Conservation (phyloP, 2,888 invertebrate species). For the Pogonocherus hispidulus region DNA sequence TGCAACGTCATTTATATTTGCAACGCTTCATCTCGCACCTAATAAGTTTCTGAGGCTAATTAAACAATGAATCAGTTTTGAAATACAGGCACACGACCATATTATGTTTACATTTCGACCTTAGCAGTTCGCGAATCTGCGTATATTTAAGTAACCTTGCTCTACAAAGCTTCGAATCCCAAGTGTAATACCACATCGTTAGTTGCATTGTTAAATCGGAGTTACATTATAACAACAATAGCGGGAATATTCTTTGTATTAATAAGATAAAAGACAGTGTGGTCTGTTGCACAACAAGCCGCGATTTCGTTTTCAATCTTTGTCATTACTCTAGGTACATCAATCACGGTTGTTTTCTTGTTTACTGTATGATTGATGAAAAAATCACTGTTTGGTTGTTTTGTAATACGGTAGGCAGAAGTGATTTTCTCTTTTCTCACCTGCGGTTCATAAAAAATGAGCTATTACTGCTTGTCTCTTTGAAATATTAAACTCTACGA, state of each 20-base stretch:
- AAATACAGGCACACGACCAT: slow-evolving; percentile 43
- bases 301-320: slow-evolving; percentile 31
- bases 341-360: slow-evolving; percentile 28
- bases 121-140: slow-evolving; percentile 43
- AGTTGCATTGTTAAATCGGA: slow-evolving; percentile 49
- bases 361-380: slow-evolving; percentile 27
- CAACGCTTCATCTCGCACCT: background rate
- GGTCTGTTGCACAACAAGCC: slow-evolving; percentile 20
- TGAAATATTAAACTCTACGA: background rate
- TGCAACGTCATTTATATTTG: slow-evolving; percentile 15
- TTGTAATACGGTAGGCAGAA: slow-evolving; percentile 8
- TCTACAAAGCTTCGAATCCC: slow-evolving; percentile 48
- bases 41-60: background rate
- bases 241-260: slow-evolving; percentile 48
- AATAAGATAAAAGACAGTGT: slow-evolving; percentile 22
- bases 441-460: background rate
- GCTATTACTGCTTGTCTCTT: background rate
- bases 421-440: slow-evolving; percentile 26
- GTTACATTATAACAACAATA: slow-evolving; percentile 52
- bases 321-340: slow-evolving; percentile 26
- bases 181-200: slow-evolving; percentile 51
- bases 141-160: slow-evolving; percentile 49
- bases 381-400: background rate
- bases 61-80: slow-evolving; percentile 31
- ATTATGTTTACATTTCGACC: slow-evolving; percentile 47